phyloP scores from a whole-genome alignment of 1,140 invertebrate species.

The Oryctes rhinoceros region DNA sequence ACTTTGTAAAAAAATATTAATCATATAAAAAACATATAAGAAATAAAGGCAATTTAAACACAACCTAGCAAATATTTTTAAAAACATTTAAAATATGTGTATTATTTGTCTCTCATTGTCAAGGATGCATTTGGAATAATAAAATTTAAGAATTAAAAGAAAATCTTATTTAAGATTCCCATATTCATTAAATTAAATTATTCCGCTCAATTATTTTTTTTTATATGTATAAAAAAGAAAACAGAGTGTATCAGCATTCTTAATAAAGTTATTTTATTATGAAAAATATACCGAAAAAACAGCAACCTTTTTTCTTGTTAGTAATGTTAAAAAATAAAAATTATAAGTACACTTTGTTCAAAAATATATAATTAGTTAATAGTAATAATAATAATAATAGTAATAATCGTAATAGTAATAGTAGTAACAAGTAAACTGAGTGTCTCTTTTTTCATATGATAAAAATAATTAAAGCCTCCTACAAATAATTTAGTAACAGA shows the following conservation, averaged over 20 bases:
- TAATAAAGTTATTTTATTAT: constrained; percentile 7
- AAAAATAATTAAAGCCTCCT: constrained; percentile 57
- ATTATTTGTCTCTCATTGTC: neutral
- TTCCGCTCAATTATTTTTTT: too few relatives aligned
- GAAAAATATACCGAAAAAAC: constrained; percentile 46
- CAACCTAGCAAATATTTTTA: constrained; percentile 54
- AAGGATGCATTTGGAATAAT: neutral
- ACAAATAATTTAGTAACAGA: constrained; percentile 56
- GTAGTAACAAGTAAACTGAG: constrained; percentile 52
- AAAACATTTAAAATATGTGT: neutral
- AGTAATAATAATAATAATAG: constrained; percentile 37
- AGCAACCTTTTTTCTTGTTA: constrained; percentile 50
- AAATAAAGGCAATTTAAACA: constrained; percentile 55
- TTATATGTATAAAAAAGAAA: neutral
- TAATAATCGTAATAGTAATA: constrained; percentile 42
- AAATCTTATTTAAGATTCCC: neutral
- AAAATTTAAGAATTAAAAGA: constrained; percentile 1
- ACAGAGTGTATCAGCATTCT: neutral
- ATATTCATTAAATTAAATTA: too few relatives aligned
- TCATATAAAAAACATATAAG: constrained; percentile 55
- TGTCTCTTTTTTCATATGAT: constrained; percentile 47
- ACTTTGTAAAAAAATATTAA: constrained; percentile 52
- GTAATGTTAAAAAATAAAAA: constrained; percentile 57
- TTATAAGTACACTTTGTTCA: constrained; percentile 58
- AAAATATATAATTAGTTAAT: constrained; percentile 45